Evolutionary conservation across 1,140 invertebrate genomes (phyloP).

Genomic region (Aphelinus certus): DNA sequence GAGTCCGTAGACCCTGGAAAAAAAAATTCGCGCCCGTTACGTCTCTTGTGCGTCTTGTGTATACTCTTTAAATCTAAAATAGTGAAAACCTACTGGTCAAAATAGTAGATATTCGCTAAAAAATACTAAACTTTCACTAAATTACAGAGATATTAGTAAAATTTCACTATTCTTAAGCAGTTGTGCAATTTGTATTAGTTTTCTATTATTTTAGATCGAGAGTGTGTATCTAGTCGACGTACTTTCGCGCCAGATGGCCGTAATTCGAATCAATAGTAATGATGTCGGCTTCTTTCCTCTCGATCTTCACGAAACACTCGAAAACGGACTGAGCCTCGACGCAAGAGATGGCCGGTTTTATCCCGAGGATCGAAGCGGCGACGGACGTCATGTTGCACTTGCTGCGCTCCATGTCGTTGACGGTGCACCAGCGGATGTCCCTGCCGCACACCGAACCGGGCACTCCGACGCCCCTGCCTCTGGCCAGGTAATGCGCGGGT

Average conservation of each 20-base stretch:
- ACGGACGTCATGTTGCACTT: constrained; percentile 72
- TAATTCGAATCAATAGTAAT: constrained; percentile 75
- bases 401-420: constrained; percentile 62
- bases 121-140: too few relatives aligned
- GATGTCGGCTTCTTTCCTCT: constrained; percentile 71
- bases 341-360: constrained; percentile 70
- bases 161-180: too few relatives aligned
- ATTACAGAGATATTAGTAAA: too few relatives aligned
- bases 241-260: constrained; percentile 76
- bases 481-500: constrained; percentile 44
- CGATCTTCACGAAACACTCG: constrained; percentile 72
- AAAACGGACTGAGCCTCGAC: constrained; percentile 58
- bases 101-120: not conserved
- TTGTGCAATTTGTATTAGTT: not conserved
- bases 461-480: constrained; percentile 52
- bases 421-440: constrained; percentile 70
- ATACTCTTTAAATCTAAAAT: too few relatives aligned
- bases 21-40: too few relatives aligned
- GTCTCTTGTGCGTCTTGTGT: too few relatives aligned
- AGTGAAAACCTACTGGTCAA: not conserved
- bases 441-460: constrained; percentile 60
- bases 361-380: constrained; percentile 67
- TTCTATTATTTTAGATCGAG: not conserved
- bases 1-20: constrained; percentile 66
- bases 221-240: constrained; percentile 48